phyloP scores from a whole-genome alignment of 1,140 invertebrate genomes.

The Drosophila prosaltans region DNA sequence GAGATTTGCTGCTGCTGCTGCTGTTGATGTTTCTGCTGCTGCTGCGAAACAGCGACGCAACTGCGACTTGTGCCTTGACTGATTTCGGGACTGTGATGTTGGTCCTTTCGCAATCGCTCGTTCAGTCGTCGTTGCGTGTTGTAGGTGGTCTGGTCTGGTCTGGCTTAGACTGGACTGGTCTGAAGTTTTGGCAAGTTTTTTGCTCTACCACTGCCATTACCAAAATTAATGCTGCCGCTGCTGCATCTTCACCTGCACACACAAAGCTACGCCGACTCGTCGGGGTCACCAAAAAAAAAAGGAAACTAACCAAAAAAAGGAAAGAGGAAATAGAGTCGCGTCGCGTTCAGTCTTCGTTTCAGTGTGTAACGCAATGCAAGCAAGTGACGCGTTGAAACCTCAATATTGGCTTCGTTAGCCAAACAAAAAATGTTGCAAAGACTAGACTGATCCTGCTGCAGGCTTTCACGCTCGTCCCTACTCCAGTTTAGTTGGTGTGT shows the following conservation, averaged over 20 bases:
- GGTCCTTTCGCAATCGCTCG: conserved; percentile 73
- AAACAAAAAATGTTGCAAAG: conserved; percentile 16
- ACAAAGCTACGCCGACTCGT: conserved; percentile 48
- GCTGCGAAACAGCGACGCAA: conserved; percentile 37
- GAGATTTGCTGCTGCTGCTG: conserved; percentile 36
- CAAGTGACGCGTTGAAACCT: conserved; percentile 55
- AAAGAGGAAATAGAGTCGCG: conserved; percentile 37
- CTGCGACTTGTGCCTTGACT: conserved; percentile 16
- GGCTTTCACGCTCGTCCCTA: neutral
- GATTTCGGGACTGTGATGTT: conserved; percentile 63
- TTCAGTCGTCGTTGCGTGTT: conserved; percentile 80
- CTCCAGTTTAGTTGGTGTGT: conserved; percentile 12
- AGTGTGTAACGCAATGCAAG: conserved; percentile 57
- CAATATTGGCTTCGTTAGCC: conserved; percentile 57
- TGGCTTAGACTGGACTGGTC: conserved; percentile 50
- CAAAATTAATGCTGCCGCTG: conserved; percentile 20
- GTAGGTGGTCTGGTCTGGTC: conserved; percentile 75
- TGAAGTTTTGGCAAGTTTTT: conserved; percentile 29
- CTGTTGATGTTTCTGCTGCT: conserved; percentile 9
- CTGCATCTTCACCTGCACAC: conserved; percentile 39
- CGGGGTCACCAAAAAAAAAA: conserved; percentile 16
- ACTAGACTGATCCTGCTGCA: conserved; percentile 37
- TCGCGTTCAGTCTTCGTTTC: conserved; percentile 69
- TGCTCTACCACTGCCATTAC: conserved; percentile 18
- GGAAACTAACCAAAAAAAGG: neutral